Evolutionary conservation across 1,140 invertebrate species (phyloP).

Genomic region (Battus philenor): DNA sequence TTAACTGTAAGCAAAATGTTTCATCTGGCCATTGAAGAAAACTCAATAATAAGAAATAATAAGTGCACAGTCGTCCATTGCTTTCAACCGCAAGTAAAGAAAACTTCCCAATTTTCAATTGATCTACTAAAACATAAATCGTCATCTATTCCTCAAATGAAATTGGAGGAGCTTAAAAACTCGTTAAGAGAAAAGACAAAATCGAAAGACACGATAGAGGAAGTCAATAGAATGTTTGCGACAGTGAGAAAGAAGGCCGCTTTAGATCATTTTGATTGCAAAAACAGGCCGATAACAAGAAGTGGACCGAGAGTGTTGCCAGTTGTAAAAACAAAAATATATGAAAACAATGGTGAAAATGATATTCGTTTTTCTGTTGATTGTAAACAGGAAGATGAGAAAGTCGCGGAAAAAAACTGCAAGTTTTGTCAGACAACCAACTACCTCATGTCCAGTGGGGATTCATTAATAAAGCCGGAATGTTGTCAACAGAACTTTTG

Average conservation of each 20-base stretch:
- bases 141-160: slow-evolving; percentile 64
- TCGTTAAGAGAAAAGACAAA: slow-evolving; percentile 49
- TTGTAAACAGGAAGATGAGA: slow-evolving; percentile 2
- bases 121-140: slow-evolving; percentile 53
- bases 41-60: slow-evolving; percentile 19
- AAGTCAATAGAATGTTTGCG: slow-evolving; percentile 64
- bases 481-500: slow-evolving; percentile 23
- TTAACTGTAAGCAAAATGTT: slow-evolving; percentile 35
- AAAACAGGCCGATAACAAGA: slow-evolving; percentile 45
- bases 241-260: slow-evolving; percentile 35
- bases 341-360: slow-evolving; percentile 7
- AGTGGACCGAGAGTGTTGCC: slow-evolving; percentile 55
- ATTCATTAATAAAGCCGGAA: slow-evolving; percentile 33
- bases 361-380: slow-evolving; percentile 2
- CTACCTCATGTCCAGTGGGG: slow-evolving; percentile 46
- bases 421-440: slow-evolving; percentile 38
- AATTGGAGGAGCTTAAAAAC: slow-evolving; percentile 55
- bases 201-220: slow-evolving; percentile 58
- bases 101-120: slow-evolving; percentile 23
- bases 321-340: slow-evolving; percentile 41
- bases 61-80: slow-evolving; percentile 38
- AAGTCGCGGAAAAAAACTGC: slow-evolving; percentile 12
- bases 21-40: slow-evolving; percentile 36
- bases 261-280: slow-evolving; percentile 19
- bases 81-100: slow-evolving; percentile 27